Evolutionary conservation across 2,888 invertebrate species (phyloP).

Genomic region (Cryptocephalus moraei): DNA sequence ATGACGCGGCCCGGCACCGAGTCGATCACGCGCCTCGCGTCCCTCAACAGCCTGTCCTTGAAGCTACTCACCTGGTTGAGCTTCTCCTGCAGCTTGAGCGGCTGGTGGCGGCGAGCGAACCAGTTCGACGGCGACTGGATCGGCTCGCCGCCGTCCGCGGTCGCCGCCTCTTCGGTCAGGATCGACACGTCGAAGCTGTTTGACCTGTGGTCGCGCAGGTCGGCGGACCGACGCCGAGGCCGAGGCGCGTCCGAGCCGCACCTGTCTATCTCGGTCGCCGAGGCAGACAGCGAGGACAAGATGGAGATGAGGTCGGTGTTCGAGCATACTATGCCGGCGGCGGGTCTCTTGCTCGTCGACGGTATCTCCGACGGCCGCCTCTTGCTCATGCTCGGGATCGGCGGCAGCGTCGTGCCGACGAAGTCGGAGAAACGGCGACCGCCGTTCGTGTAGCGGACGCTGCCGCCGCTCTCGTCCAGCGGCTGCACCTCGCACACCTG

Average conservation of each 20-base stretch:
- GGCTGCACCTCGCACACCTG: slow-evolving; percentile 65
- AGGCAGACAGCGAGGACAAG: slow-evolving; percentile 68
- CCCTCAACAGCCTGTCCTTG: slow-evolving; percentile 5
- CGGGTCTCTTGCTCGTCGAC: slow-evolving; percentile 18
- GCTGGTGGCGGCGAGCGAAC: slow-evolving; percentile 71
- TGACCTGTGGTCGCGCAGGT: slow-evolving; percentile 53
- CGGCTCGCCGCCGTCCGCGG: slow-evolving; percentile 17
- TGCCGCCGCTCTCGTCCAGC: slow-evolving; percentile 53
- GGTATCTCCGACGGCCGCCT: slow-evolving; percentile 70
- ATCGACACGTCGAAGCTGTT: slow-evolving; percentile 79
- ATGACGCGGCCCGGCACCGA: slow-evolving; percentile 45
- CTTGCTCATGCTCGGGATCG: slow-evolving; percentile 44
- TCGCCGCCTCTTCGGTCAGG: slow-evolving; percentile 43
- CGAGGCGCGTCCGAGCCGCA: slow-evolving; percentile 41
- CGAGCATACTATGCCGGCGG: slow-evolving; percentile 63
- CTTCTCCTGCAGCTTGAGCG: slow-evolving; percentile 28
- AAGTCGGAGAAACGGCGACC: slow-evolving; percentile 64
- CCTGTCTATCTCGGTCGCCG: slow-evolving; percentile 68
- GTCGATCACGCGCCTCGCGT: slow-evolving; percentile 20
- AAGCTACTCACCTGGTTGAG: background rate
- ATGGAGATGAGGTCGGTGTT: slow-evolving; percentile 73
- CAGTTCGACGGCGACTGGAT: slow-evolving; percentile 50
- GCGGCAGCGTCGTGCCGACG: slow-evolving; percentile 49
- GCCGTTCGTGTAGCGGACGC: slow-evolving; percentile 45
- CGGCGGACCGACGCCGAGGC: slow-evolving; percentile 16